These are phyloP conservation scores for Mola mola DNA, from an alignment of 2,113 vertebrate genomes.

Conservation along the genomic window DNA sequence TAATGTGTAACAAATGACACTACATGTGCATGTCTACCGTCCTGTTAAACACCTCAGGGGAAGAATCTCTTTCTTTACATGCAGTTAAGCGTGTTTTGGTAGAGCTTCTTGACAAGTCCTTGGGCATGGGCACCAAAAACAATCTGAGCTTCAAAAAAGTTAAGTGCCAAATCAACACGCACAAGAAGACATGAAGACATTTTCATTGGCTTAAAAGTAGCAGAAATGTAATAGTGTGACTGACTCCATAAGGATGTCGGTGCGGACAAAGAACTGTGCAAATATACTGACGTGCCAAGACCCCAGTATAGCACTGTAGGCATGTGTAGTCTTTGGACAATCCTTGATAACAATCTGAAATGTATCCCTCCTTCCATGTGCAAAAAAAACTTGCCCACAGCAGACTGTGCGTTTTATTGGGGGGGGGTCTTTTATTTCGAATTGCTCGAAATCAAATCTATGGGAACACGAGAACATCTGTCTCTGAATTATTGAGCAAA, in stretches of 20 bases:
- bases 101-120: constrained; percentile 53
- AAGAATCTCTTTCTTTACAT: constrained; percentile 45
- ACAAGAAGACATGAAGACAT: constrained; percentile 62
- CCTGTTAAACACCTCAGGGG: constrained; percentile 11
- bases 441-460: constrained; percentile 72
- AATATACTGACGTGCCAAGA: constrained; percentile 64
- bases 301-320: constrained; percentile 66
- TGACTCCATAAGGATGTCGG: constrained; percentile 54
- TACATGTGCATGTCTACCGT: not conserved
- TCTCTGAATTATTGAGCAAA: constrained; percentile 75
- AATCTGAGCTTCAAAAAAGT: constrained; percentile 6
- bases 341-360: constrained; percentile 78
- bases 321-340: constrained; percentile 77
- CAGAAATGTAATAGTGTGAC: constrained; percentile 61
- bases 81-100: constrained; percentile 38
- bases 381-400: constrained; percentile 66
- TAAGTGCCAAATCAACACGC: constrained; percentile 64
- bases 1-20: not conserved
- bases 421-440: constrained; percentile 58
- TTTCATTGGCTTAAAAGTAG: constrained; percentile 64
- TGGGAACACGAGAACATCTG: constrained; percentile 69
- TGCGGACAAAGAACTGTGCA: constrained; percentile 66
- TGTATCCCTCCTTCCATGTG: constrained; percentile 54
- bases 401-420: constrained; percentile 51
- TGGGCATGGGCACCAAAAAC: constrained; percentile 45